These are phyloP conservation scores for Sphyrna mokarran DNA, from an alignment of 2,113 vertebrate species.

Conservation along the genomic window DNA sequence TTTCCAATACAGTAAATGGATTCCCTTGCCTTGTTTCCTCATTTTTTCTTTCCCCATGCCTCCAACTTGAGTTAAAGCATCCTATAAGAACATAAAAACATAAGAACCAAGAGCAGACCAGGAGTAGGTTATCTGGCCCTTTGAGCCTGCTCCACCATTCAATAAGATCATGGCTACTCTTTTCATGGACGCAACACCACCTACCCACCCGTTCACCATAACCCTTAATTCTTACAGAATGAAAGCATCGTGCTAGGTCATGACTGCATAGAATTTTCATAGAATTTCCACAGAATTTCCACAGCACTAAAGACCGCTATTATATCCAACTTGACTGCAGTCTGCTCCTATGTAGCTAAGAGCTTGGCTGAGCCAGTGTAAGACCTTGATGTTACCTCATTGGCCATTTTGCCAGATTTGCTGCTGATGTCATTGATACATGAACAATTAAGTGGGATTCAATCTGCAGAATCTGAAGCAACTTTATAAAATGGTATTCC, in stretches of 20 bases:
- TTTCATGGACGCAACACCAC: too few species aligned
- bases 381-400: neutral
- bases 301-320: neutral
- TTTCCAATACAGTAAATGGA: neutral
- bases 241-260: neutral
- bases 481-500: neutral
- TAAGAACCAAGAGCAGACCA: too few species aligned
- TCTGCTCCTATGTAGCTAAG: neutral
- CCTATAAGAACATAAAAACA: too few species aligned
- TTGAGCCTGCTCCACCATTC: too few species aligned
- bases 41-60: neutral
- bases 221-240: neutral
- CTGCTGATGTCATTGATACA: neutral
- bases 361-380: neutral
- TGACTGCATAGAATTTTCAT: too few species aligned
- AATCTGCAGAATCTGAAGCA: neutral
- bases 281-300: too few species aligned
- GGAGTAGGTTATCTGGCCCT: too few species aligned
- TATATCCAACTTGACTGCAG: neutral
- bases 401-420: neutral
- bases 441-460: neutral
- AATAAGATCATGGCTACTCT: too few species aligned
- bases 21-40: neutral
- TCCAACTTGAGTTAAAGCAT: neutral
- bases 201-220: too few species aligned